Percentiles rank a stretch among this genome's conserved stretches.
Conservation (phyloP, 1,140 invertebrate species). For the Probaryconus sp. region DNA sequence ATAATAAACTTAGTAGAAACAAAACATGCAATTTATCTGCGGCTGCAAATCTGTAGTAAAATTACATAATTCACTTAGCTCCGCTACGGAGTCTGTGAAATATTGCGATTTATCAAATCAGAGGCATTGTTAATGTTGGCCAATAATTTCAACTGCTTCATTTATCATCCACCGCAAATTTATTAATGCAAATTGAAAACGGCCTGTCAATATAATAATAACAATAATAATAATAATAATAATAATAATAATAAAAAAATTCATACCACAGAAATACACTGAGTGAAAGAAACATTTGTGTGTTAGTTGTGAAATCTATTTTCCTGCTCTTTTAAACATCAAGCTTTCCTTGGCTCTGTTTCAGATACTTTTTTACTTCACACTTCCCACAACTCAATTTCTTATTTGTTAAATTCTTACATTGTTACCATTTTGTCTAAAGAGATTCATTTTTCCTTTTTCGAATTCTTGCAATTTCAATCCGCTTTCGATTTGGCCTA, state of each 20-base stretch:
- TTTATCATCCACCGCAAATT: neutral
- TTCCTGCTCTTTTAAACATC: constrained; percentile 34
- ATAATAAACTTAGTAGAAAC: no score
- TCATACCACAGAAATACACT: constrained; percentile 10
- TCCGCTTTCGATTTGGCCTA: no score
- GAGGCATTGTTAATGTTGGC: no score
- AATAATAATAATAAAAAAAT: neutral
- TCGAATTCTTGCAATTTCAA: no score
- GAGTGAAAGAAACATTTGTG: constrained; percentile 30
- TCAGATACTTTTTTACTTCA: constrained; percentile 42
- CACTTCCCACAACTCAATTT: constrained; percentile 18
- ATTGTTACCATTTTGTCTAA: no score
- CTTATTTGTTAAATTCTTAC: constrained; percentile 23
- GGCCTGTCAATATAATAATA: neutral
- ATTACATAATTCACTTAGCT: no score
- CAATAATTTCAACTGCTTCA: no score
- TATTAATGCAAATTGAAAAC: neutral
- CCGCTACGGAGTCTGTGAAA: no score
- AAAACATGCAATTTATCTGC: no score
- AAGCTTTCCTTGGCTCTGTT: constrained; percentile 33
- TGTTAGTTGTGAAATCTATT: constrained; percentile 34
- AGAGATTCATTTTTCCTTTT: no score
- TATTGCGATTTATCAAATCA: no score
- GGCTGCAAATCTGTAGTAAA: no score
- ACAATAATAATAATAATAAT: neutral